Percentiles rank a stretch among this genome's conserved stretches.
These are phyloP conservation scores for Sinocyclocheilus anophthalmus DNA, from an alignment of 2,113 vertebrate species.

Conservation along the genomic window DNA sequence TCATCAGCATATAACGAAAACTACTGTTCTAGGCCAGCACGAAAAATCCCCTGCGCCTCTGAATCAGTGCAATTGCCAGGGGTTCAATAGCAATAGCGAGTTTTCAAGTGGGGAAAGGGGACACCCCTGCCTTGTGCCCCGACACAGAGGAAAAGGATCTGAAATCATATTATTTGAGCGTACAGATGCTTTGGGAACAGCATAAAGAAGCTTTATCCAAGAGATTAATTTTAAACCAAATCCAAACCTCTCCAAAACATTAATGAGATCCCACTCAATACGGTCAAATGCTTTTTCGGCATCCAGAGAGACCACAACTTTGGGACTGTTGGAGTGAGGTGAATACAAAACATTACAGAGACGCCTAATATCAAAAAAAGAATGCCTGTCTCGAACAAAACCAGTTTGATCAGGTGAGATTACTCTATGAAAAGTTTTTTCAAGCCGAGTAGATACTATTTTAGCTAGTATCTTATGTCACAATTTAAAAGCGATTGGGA, in stretches of 20 bases:
- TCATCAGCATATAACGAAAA: neutral
- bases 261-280: neutral
- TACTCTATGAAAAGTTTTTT: no score
- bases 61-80: neutral
- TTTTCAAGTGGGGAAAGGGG: neutral
- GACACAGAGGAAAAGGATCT: neutral
- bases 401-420: no score
- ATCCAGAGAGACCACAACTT: neutral
- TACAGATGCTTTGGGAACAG: neutral
- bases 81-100: neutral
- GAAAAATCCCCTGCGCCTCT: neutral
- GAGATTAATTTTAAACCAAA: neutral
- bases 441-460: no score
- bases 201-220: neutral
- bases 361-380: neutral
- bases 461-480: no score
- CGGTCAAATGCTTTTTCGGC: neutral
- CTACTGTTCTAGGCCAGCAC: neutral
- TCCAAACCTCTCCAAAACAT: constrained; percentile 4
- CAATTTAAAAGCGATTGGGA: no score
- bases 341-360: neutral
- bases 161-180: neutral
- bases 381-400: neutral
- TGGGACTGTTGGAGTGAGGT: neutral
- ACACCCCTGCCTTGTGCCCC: neutral